A percentile compares a stretch with the other conserved stretches of the same genome.
Evolutionary conservation across 2,113 vertebrate genomes (phyloP).

Genomic region (Brachionichthys hirsutus): DNA sequence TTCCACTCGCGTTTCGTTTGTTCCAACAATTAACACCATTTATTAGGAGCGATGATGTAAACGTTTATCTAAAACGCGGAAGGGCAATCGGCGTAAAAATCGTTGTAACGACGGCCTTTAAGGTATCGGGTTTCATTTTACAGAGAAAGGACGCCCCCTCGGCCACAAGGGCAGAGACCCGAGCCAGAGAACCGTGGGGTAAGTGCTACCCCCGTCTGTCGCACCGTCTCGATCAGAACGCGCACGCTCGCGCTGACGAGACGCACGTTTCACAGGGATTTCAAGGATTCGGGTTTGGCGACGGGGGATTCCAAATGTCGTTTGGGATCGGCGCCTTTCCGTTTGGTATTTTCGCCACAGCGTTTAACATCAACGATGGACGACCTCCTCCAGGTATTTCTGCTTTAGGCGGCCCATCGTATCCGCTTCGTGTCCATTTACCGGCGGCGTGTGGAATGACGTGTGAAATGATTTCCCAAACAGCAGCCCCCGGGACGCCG

Average conservation of each 20-base stretch:
- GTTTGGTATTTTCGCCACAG: conserved; percentile 98
- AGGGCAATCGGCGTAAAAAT: too few relatives aligned
- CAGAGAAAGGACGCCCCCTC: conserved; percentile 96
- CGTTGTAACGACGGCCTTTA: background rate
- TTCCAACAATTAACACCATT: too few relatives aligned
- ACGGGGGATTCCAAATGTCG: conserved; percentile 98
- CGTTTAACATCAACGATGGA: conserved; percentile 98
- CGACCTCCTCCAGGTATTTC: conserved; percentile 90
- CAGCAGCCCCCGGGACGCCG: conserved; percentile 94
- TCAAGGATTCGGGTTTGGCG: conserved; percentile 97
- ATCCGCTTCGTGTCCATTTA: background rate
- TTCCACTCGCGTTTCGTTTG: too few relatives aligned
- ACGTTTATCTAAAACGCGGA: too few relatives aligned
- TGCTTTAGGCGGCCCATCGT: background rate
- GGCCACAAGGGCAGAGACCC: conserved; percentile 96
- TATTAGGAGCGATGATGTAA: too few relatives aligned
- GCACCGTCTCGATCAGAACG: too few relatives aligned
- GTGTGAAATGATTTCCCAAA: conserved; percentile 10
- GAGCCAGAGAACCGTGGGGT: conserved; percentile 98
- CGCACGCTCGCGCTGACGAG: background rate
- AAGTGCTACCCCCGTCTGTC: too few relatives aligned
- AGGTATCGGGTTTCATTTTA: conserved; percentile 27
- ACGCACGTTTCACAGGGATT: conserved; percentile 82
- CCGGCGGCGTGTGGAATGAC: background rate
- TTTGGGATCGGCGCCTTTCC: conserved; percentile 98